Evolutionary conservation across 2,113 vertebrate genomes (phyloP).

Genomic region (Sturnira hondurensis): DNA sequence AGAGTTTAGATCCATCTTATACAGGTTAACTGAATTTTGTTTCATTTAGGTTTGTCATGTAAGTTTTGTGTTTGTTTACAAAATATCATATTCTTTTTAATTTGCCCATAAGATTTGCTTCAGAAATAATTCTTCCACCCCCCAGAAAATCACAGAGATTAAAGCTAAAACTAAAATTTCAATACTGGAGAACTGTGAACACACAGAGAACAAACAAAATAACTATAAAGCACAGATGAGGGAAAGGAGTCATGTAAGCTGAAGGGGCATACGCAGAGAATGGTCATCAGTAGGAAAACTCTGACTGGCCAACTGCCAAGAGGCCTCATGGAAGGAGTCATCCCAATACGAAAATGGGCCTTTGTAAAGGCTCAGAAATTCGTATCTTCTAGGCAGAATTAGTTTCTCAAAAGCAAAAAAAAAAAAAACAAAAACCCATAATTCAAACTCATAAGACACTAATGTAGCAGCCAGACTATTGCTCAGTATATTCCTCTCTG

Average conservation of each 20-base stretch:
- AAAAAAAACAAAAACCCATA: no score
- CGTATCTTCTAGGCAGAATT: background rate
- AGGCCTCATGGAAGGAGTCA: background rate
- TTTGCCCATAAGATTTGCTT: slow-evolving; percentile 30
- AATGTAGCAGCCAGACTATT: background rate
- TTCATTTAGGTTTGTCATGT: background rate
- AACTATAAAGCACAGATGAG: background rate
- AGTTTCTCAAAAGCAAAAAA: slow-evolving; percentile 45
- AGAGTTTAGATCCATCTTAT: background rate
- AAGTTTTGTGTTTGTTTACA: slow-evolving; percentile 8
- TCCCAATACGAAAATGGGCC: background rate
- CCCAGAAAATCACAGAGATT: background rate
- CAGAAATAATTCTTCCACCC: background rate
- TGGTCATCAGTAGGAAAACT: background rate
- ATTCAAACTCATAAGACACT: slow-evolving; percentile 32
- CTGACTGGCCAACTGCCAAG: background rate
- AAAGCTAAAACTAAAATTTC: slow-evolving; percentile 1
- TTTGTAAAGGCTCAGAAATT: background rate
- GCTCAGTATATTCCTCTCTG: background rate
- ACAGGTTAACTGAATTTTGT: background rate
- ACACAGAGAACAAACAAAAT: slow-evolving; percentile 8
- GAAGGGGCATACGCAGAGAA: background rate
- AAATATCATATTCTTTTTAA: slow-evolving; percentile 24
- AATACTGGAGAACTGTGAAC: background rate
- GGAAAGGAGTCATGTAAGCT: background rate